Percentiles rank a stretch among this genome's conserved stretches.
Conservation (phyloP, 2,797 vertebrate species). For the Lithobates pipiens region DNA sequence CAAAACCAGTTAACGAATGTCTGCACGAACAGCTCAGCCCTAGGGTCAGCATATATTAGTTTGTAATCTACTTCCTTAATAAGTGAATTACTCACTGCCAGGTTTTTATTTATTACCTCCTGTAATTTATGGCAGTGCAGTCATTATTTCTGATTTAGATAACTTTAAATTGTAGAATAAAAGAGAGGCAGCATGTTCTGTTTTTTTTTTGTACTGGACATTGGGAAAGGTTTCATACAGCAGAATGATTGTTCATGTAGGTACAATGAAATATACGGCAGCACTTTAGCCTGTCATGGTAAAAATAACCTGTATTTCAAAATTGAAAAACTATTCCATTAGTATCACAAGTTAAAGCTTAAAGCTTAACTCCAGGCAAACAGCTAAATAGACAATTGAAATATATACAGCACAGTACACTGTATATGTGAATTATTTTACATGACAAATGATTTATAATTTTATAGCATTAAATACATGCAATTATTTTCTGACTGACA, state of each 20-base stretch:
- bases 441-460: background rate
- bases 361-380: too few relatives aligned
- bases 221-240: background rate
- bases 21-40: slow-evolving; percentile 19
- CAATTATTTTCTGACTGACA: too few relatives aligned
- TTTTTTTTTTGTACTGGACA: background rate
- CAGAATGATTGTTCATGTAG: background rate
- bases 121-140: slow-evolving; percentile 36
- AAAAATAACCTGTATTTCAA: background rate
- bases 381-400: too few relatives aligned
- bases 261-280: background rate
- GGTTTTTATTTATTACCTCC: slow-evolving; percentile 40
- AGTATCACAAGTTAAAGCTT: too few relatives aligned
- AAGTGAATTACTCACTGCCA: slow-evolving; percentile 60
- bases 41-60: slow-evolving; percentile 52
- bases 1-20: slow-evolving; percentile 22
- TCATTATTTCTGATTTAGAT: slow-evolving; percentile 49
- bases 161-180: slow-evolving; percentile 23
- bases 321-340: background rate
- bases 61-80: slow-evolving; percentile 58
- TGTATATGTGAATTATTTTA: too few relatives aligned
- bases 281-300: background rate
- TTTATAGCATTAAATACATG: background rate
- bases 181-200: background rate
- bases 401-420: too few relatives aligned